Evolutionary conservation across 2,888 invertebrate genomes (phyloP).

Genomic region (Rhamnusium bicolor): DNA sequence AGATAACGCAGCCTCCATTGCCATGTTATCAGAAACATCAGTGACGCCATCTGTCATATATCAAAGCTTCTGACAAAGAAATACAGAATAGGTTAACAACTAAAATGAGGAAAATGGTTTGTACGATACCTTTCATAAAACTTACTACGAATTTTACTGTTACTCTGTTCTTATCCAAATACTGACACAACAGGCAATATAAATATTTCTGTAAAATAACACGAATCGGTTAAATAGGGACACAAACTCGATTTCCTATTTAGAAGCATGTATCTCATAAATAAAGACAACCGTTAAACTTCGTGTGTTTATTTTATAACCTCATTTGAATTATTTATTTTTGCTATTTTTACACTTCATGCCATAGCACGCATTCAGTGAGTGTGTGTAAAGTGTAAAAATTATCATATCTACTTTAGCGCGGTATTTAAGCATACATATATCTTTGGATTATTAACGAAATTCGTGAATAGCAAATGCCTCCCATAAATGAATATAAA

Average conservation of each 20-base stretch:
- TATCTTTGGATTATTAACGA: background rate
- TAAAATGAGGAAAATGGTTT: too few species aligned
- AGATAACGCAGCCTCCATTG: too few species aligned
- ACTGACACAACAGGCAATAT: too few species aligned
- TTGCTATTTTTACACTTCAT: slow-evolving; percentile 23
- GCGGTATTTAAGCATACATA: background rate
- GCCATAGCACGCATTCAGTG: background rate
- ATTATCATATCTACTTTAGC: background rate
- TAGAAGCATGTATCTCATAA: slow-evolving; percentile 9
- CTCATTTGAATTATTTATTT: slow-evolving; percentile 33
- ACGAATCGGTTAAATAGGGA: background rate
- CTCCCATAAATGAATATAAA: background rate
- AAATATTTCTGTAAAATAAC: background rate
- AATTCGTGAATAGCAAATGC: background rate
- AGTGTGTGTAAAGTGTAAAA: background rate
- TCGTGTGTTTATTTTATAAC: slow-evolving; percentile 26
- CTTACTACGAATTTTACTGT: too few species aligned
- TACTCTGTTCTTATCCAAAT: too few species aligned
- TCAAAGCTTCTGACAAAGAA: too few species aligned
- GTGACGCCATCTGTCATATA: too few species aligned
- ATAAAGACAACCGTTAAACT: slow-evolving; percentile 20
- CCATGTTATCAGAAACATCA: too few species aligned
- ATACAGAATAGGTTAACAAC: too few species aligned
- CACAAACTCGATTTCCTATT: slow-evolving; percentile 4
- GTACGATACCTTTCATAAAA: too few species aligned